Conservation (phyloP, 2,113 vertebrate species). For the Diglossa brunneiventris region DNA sequence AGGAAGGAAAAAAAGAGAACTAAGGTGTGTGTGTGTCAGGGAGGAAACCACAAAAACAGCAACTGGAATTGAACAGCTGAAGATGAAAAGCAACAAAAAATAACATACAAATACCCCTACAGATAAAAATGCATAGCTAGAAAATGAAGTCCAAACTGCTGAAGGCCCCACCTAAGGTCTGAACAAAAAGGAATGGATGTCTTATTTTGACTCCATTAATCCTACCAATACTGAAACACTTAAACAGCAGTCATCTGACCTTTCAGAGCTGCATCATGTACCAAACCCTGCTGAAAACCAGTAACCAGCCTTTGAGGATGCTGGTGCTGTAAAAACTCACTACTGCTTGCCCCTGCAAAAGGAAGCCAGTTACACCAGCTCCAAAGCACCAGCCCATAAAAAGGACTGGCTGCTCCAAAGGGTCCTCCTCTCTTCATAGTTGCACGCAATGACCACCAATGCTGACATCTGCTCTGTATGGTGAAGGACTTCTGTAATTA, state of each 20-base stretch:
- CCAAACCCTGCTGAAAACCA: neutral
- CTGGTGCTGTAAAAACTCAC: neutral
- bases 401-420: neutral
- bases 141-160: neutral
- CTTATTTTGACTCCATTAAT: neutral
- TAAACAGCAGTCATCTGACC: neutral
- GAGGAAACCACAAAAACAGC: neutral
- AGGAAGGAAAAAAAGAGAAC: neutral
- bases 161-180: neutral
- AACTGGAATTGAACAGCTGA: neutral
- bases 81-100: neutral
- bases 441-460: neutral
- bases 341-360: accelerated
- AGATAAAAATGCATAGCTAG: neutral
- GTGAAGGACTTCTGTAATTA: neutral
- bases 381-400: neutral
- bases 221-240: neutral
- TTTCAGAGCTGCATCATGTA: neutral
- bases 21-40: neutral
- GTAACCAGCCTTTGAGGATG: neutral
- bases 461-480: neutral
- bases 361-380: neutral
- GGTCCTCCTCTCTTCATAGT: neutral
- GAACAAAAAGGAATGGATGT: neutral
- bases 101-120: neutral